Percentiles rank a stretch among this genome's conserved stretches.
Conservation (phyloP, 1,140 invertebrate species). For the Pemphigus obesinymphae region DNA sequence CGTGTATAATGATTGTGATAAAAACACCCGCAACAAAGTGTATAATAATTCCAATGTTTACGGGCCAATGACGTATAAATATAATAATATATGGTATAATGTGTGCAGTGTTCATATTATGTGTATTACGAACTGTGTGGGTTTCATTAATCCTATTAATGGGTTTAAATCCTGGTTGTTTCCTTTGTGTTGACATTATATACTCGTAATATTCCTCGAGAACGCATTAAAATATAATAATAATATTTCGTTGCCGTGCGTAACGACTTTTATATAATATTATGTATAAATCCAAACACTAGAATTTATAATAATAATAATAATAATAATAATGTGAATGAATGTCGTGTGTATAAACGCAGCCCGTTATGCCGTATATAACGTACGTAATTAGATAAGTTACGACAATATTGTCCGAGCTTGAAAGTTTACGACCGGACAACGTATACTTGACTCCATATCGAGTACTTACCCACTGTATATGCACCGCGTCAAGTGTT, state of each 20-base stretch:
- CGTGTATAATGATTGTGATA: not conserved
- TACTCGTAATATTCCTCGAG: too few relatives aligned
- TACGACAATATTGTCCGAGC: not conserved
- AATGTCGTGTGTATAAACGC: too few relatives aligned
- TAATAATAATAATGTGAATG: not conserved
- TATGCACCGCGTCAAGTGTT: too few relatives aligned
- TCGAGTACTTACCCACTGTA: too few relatives aligned
- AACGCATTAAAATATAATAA: not conserved
- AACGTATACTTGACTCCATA: not conserved
- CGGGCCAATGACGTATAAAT: not conserved
- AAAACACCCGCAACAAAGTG: not conserved
- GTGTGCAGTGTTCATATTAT: too few relatives aligned
- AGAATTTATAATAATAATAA: not conserved
- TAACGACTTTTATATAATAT: too few relatives aligned
- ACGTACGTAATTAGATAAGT: not conserved
- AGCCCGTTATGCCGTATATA: too few relatives aligned
- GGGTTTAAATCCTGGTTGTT: constrained; percentile 4
- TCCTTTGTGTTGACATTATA: constrained; percentile 19
- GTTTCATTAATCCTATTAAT: constrained; percentile 16
- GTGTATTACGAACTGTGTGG: not conserved
- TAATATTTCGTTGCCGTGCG: not conserved
- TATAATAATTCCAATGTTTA: constrained; percentile 30
- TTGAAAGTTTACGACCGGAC: not conserved
- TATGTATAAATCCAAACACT: not conserved
- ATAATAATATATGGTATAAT: not conserved